Evolutionary conservation across 2,888 invertebrate genomes (phyloP).

Genomic region (Papilio gigon): DNA sequence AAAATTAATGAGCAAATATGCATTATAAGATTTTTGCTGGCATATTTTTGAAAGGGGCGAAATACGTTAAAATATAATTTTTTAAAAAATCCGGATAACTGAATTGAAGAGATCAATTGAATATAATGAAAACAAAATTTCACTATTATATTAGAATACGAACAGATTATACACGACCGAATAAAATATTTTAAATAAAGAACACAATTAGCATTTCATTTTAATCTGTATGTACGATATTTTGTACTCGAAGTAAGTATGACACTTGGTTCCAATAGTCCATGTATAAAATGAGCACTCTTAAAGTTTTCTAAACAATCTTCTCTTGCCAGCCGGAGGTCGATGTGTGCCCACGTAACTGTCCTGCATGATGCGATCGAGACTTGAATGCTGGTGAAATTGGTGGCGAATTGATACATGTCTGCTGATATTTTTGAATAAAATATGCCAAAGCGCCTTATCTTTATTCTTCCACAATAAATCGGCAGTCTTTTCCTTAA

Average conservation of each 20-base stretch:
- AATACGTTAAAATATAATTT: no score
- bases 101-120: no score
- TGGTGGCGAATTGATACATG: slow-evolving; percentile 79
- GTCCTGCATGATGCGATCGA: slow-evolving; percentile 76
- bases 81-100: no score
- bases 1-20: slow-evolving; percentile 7
- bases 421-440: slow-evolving; percentile 80
- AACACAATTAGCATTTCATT: neutral
- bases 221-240: neutral
- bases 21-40: neutral
- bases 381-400: slow-evolving; percentile 77
- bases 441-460: slow-evolving; percentile 80
- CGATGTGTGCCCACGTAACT: slow-evolving; percentile 60
- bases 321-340: slow-evolving; percentile 59
- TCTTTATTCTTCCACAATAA: slow-evolving; percentile 82
- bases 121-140: no score
- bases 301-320: slow-evolving; percentile 56
- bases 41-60: neutral
- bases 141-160: no score
- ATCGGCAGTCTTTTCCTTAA: slow-evolving; percentile 81
- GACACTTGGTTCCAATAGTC: slow-evolving; percentile 9
- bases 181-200: neutral
- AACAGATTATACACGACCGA: neutral
- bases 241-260: neutral
- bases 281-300: slow-evolving; percentile 41